These are phyloP conservation scores for Trachymyrmex cornetzi DNA, from an alignment of 1,140 invertebrate species.

Conservation along the genomic window DNA sequence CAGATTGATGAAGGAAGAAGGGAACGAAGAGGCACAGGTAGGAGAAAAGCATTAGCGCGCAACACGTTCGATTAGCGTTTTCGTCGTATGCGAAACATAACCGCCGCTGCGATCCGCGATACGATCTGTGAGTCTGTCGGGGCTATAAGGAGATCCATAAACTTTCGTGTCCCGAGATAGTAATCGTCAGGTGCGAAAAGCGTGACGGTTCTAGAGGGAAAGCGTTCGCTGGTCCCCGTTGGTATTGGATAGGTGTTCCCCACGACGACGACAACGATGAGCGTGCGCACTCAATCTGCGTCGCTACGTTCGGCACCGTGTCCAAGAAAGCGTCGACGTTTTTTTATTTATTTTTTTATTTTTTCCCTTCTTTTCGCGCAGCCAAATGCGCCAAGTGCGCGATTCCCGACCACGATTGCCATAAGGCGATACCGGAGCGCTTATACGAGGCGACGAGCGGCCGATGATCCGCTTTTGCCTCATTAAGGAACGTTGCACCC, in stretches of 20 bases:
- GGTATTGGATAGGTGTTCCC: constrained; percentile 45
- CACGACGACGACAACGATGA: constrained; percentile 43
- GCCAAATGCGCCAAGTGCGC: not conserved
- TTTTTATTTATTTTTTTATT: not conserved
- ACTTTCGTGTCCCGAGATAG: constrained; percentile 83
- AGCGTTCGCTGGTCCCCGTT: constrained; percentile 78
- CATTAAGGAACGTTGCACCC: constrained; percentile 59
- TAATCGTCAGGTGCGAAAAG: constrained; percentile 86
- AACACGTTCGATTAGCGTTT: constrained; percentile 74
- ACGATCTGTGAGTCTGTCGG: constrained; percentile 68
- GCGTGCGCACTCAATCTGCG: constrained; percentile 35
- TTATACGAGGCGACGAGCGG: constrained; percentile 20
- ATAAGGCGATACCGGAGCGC: constrained; percentile 22
- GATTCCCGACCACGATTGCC: constrained; percentile 8
- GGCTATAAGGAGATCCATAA: constrained; percentile 78
- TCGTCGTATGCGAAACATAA: constrained; percentile 70
- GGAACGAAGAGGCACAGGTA: constrained; percentile 3
- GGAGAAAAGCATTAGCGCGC: constrained; percentile 62
- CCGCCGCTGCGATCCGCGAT: constrained; percentile 60
- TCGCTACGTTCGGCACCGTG: constrained; percentile 7
- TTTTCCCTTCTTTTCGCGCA: not conserved
- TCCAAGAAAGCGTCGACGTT: constrained; percentile 27
- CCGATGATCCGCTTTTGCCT: constrained; percentile 49
- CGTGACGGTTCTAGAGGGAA: constrained; percentile 86
- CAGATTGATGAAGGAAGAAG: constrained; percentile 17